Conservation (phyloP, 2,113 vertebrate species). For the Sigmodon hispidus region DNA sequence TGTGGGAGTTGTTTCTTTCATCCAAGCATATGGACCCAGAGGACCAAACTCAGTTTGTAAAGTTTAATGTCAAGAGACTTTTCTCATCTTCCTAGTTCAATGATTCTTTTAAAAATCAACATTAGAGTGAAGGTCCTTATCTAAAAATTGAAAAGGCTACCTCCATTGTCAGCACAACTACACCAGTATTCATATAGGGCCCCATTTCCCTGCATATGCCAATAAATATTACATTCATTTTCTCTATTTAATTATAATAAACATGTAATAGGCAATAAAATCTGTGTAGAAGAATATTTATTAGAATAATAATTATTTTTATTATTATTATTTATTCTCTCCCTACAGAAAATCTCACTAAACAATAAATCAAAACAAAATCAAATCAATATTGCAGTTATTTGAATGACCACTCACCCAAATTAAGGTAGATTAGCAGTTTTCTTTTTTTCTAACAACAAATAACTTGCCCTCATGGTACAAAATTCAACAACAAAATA, state of each 20-base stretch:
- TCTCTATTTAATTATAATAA: background rate
- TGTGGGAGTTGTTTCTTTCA: background rate
- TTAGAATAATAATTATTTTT: background rate
- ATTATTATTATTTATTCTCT: background rate
- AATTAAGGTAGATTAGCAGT: background rate
- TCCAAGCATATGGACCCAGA: background rate
- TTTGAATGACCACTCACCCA: no score
- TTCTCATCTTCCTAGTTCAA: background rate
- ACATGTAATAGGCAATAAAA: no score
- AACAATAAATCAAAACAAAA: background rate
- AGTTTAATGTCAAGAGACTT: background rate
- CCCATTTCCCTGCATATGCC: background rate
- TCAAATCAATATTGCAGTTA: background rate
- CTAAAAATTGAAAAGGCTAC: background rate
- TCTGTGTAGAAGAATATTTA: background rate
- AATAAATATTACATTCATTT: background rate
- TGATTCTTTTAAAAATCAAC: background rate
- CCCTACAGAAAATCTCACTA: background rate
- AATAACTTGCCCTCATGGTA: background rate
- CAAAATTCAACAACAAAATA: background rate
- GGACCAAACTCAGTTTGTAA: no score
- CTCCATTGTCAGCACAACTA: background rate
- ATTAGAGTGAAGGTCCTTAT: background rate
- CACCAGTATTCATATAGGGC: background rate
- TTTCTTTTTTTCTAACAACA: background rate